A percentile compares a stretch with the other conserved stretches of the same genome.
phyloP scores from a whole-genome alignment of 1,140 invertebrate species.

The Protaetia brevitarsis region DNA sequence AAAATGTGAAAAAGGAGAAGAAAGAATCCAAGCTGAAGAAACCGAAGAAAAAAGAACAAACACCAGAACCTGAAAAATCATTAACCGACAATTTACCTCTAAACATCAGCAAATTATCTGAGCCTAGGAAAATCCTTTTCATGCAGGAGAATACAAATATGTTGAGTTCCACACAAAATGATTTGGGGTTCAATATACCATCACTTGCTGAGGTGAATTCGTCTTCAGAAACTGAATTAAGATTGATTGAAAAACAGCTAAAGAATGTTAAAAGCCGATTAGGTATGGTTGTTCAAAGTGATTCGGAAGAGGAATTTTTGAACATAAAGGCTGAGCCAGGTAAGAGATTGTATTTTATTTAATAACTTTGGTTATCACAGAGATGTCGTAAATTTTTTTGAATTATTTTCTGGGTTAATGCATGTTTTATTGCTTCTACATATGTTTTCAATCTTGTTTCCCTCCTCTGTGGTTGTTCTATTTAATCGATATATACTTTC shows the following conservation, averaged over 20 bases:
- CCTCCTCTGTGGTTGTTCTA: too few relatives aligned
- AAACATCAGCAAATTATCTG: conserved; percentile 38
- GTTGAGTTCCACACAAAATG: conserved; percentile 40
- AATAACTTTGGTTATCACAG: too few relatives aligned
- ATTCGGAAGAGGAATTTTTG: conserved; percentile 59
- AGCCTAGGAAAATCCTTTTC: conserved; percentile 44
- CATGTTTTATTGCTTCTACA: too few relatives aligned
- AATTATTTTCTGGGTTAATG: too few relatives aligned
- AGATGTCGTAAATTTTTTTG: too few relatives aligned
- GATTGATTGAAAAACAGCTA: conserved; percentile 56
- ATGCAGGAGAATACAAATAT: conserved; percentile 39
- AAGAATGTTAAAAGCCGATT: conserved; percentile 55
- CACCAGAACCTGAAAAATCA: conserved; percentile 33
- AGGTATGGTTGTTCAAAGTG: conserved; percentile 52
- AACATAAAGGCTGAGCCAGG: conserved; percentile 54
- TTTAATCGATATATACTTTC: too few relatives aligned
- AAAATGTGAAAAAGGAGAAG: conserved; percentile 39
- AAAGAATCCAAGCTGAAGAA: conserved; percentile 34
- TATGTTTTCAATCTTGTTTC: too few relatives aligned
- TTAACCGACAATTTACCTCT: conserved; percentile 46
- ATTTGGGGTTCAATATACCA: conserved; percentile 50
- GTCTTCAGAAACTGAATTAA: conserved; percentile 53
- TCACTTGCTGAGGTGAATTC: conserved; percentile 50
- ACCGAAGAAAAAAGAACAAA: conserved; percentile 28
- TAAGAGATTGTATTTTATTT: conserved; percentile 18